Evolutionary conservation across 2,113 vertebrate genomes (phyloP), one percentile per base, ranked within the genome.

Genomic region (Centropus unirufus): DNA sequence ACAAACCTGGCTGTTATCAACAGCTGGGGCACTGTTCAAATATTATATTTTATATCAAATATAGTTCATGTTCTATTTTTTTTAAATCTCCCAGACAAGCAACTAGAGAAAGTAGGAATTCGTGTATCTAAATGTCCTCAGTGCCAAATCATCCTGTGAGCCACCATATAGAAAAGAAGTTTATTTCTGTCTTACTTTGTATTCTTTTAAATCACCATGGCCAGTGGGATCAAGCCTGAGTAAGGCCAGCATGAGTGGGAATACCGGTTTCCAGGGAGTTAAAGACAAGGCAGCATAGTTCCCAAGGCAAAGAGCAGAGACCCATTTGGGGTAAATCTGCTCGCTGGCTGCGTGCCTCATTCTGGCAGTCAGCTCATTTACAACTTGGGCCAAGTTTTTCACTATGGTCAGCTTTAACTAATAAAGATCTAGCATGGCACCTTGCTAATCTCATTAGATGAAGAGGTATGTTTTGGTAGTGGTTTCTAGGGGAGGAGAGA

Each of bases 341-440:
- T 47, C 62, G 70, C 59, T 95, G 96, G 94, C 93, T 95, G 74
- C 76, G 12, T 68, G 92, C 87, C 83, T 92, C 46, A 11, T 68
- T 40, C 90, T 76, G 88, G 93, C 90, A 89, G 36, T 39, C 46
- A 59, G 57, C 92, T 96, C 85, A 12, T 73, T 66, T 62, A 6
- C 1, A 1, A 51, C 68, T 76, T 83, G 17, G 74, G 92, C 80
- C 85, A 82, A 92, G 80, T 68, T 90, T 88, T 90, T 90, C 86
- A 91, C 86, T 27, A 2, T 54, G 93, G 92, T 91, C 93, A 96
- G 90, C 92, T 93, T 92, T 92, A 93, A 83, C 86, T 95, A 82
- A 93, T 76, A 89, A 95, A 93, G 90, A 64, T 68, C 86, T 55
- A 72, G 68, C 73, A 19, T 58, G 86, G 92, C 55, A 90, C 80